These are phyloP conservation scores for Sitta carolinensis DNA, from an alignment of 2,797 vertebrate species.

Conservation along the genomic window DNA sequence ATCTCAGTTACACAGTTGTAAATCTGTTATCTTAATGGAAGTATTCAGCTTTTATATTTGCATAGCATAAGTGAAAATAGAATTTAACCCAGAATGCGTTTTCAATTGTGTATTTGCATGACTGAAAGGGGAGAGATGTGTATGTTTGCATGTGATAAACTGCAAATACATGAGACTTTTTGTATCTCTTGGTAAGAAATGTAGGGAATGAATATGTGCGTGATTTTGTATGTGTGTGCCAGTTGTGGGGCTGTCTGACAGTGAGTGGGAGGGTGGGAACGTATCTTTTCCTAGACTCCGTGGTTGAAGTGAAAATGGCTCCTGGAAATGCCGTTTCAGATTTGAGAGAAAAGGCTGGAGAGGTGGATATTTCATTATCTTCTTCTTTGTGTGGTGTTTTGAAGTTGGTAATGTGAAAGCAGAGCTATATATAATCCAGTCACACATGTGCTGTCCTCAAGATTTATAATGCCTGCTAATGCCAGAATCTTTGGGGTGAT, in stretches of 20 bases:
- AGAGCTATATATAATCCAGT: conserved; percentile 77
- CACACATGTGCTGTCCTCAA: conserved; percentile 69
- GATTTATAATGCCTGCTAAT: conserved; percentile 66
- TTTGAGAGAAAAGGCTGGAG: conserved; percentile 37
- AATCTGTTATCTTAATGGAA: conserved; percentile 67
- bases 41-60: conserved; percentile 59
- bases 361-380: conserved; percentile 75
- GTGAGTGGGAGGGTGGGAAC: conserved; percentile 50
- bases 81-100: conserved; percentile 37
- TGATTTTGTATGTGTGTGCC: conserved; percentile 23
- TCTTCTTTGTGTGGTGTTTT: conserved; percentile 75
- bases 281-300: conserved; percentile 50
- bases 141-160: conserved; percentile 41
- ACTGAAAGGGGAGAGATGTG: conserved; percentile 16
- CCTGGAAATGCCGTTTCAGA: conserved; percentile 70
- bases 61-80: conserved; percentile 63
- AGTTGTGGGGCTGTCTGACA: conserved; percentile 60
- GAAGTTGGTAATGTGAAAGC: conserved; percentile 68
- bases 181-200: conserved; percentile 14
- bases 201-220: neutral
- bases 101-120: conserved; percentile 21
- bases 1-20: conserved; percentile 62
- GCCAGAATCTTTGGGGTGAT: conserved; percentile 59
- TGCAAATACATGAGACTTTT: conserved; percentile 33
- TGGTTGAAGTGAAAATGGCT: conserved; percentile 60